These are phyloP conservation scores for Tauraco erythrolophus DNA, from an alignment of 2,113 vertebrate species.

Conservation along the genomic window DNA sequence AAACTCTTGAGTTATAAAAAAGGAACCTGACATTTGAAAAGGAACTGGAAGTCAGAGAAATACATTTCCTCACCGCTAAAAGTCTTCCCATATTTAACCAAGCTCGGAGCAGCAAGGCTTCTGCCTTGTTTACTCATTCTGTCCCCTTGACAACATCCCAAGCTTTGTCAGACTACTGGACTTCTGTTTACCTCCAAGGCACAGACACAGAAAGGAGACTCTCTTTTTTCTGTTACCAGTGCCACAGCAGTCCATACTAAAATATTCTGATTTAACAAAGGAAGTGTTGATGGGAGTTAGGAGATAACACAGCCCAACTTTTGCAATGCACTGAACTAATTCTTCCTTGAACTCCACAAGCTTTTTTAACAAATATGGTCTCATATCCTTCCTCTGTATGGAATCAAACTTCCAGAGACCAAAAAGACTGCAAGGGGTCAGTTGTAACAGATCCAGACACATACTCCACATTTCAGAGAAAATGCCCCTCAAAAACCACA, in stretches of 20 bases:
- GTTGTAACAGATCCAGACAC: not conserved
- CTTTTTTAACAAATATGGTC: rapidly evolving
- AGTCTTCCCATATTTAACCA: not conserved
- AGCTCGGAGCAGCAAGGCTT: not conserved
- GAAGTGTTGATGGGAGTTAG: not conserved
- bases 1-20: not conserved
- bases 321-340: not conserved
- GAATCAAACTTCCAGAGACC: not conserved
- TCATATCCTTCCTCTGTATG: not conserved
- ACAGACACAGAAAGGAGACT: not conserved
- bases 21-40: not conserved
- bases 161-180: not conserved
- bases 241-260: not conserved
- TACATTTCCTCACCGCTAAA: not conserved
- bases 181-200: not conserved
- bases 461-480: not conserved
- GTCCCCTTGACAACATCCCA: not conserved
- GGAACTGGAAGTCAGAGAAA: not conserved
- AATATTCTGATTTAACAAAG: not conserved
- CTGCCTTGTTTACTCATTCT: not conserved
- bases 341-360: not conserved
- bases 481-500: not conserved
- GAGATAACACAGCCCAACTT: not conserved
- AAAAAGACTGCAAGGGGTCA: not conserved
- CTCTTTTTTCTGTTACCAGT: not conserved